These are phyloP conservation scores for Macquaria australasica DNA, from an alignment of 2,113 vertebrate genomes.

Conservation along the genomic window DNA sequence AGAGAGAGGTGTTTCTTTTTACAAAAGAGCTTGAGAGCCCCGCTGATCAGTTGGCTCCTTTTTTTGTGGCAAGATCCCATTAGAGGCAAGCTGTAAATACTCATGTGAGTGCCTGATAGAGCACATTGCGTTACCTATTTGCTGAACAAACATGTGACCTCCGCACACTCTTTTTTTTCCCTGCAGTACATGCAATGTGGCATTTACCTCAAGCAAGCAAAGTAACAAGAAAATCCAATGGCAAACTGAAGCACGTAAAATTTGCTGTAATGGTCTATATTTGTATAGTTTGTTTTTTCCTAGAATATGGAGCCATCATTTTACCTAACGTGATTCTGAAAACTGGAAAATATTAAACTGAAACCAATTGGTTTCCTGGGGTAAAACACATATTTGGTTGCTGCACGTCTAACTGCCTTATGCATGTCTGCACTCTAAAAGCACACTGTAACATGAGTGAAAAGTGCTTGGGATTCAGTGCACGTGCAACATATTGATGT, in stretches of 20 bases:
- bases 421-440: background rate
- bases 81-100: conserved; percentile 63
- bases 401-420: background rate
- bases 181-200: conserved; percentile 15
- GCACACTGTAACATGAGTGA: background rate
- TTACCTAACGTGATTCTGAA: background rate
- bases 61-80: conserved; percentile 30
- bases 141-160: conserved; percentile 45
- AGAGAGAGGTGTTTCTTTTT: conserved; percentile 43
- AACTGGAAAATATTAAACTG: background rate
- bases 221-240: conserved; percentile 9
- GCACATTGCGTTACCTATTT: conserved; percentile 39
- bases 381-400: background rate
- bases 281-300: background rate
- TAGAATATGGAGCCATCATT: background rate
- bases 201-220: conserved; percentile 49
- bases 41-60: conserved; percentile 26
- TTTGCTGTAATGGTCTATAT: background rate
- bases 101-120: conserved; percentile 27
- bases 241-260: conserved; percentile 1
- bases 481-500: conserved; percentile 42
- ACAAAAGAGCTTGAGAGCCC: conserved; percentile 9
- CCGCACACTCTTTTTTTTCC: background rate
- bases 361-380: background rate
- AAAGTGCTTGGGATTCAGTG: conserved; percentile 21